A percentile compares a stretch with the other conserved stretches of the same genome.
These are phyloP conservation scores for Trypoxylon attenuatum DNA, from an alignment of 2,888 invertebrate genomes.

Conservation along the genomic window DNA sequence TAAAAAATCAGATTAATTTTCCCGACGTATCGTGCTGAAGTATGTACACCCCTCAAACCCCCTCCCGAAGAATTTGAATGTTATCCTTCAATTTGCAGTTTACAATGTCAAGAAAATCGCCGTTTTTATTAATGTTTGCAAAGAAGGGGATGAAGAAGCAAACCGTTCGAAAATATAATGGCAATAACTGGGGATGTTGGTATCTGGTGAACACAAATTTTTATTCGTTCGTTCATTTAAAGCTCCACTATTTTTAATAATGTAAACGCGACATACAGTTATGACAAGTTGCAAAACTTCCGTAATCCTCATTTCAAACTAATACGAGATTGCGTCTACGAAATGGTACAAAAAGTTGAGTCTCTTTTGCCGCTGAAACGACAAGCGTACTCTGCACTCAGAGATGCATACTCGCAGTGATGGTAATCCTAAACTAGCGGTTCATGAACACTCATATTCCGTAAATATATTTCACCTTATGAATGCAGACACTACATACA, in stretches of 20 bases:
- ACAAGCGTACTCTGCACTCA: conserved; percentile 30
- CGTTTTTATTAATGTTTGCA: no score
- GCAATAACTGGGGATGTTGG: not conserved
- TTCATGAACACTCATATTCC: not conserved
- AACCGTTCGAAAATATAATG: not conserved
- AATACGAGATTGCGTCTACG: conserved; percentile 39
- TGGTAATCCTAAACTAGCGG: conserved; percentile 1
- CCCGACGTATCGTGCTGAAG: no score
- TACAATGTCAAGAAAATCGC: not conserved
- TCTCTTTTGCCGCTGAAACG: conserved; percentile 8
- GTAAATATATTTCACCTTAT: not conserved
- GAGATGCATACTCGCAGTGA: conserved; percentile 13
- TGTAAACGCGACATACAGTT: conserved; percentile 49
- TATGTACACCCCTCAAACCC: no score
- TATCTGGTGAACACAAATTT: conserved; percentile 59
- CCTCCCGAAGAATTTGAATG: no score
- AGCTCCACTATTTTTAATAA: conserved; percentile 54
- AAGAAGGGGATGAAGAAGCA: not conserved
- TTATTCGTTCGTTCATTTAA: conserved; percentile 57
- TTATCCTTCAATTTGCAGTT: not conserved
- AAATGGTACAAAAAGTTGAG: conserved; percentile 46
- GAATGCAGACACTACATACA: not conserved
- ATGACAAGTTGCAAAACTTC: conserved; percentile 56
- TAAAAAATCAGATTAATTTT: not conserved
- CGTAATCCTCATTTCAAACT: conserved; percentile 27